Evolutionary conservation across 2,888 invertebrate genomes (phyloP).

Genomic region (Ochropacha duplaris): DNA sequence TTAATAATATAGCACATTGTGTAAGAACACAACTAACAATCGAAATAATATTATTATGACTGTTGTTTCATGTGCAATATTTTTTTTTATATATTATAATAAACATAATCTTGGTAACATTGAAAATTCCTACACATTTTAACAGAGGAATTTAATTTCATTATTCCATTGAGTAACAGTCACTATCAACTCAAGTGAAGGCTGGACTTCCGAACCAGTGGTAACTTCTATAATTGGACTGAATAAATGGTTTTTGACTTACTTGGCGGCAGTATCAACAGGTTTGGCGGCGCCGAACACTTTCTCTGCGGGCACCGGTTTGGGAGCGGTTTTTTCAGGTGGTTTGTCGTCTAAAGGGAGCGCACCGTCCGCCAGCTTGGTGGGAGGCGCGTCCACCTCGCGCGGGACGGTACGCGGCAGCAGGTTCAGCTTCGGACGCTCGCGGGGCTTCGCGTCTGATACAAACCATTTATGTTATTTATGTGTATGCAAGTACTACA

Average conservation of each 20-base stretch:
- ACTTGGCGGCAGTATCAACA: slow-evolving; percentile 94
- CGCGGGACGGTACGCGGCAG: slow-evolving; percentile 91
- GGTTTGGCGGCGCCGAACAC: slow-evolving; percentile 98
- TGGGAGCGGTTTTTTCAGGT: slow-evolving; percentile 59
- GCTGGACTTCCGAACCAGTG: no score
- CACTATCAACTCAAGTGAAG: no score
- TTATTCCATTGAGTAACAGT: no score
- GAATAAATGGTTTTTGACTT: no score
- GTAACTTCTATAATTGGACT: no score
- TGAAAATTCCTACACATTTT: no score
- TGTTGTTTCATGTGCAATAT: slow-evolving; percentile 51
- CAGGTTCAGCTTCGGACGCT: slow-evolving; percentile 90
- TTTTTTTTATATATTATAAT: no score
- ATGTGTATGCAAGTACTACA: no score
- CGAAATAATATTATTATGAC: slow-evolving; percentile 34
- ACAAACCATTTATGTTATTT: no score
- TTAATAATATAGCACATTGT: slow-evolving; percentile 54
- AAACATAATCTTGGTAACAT: no score
- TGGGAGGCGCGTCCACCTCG: slow-evolving; percentile 70
- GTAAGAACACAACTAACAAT: slow-evolving; percentile 34
- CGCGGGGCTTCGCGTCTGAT: slow-evolving; percentile 80
- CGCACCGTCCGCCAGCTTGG: slow-evolving; percentile 62
- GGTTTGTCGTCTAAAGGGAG: slow-evolving; percentile 33
- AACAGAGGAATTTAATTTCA: no score
- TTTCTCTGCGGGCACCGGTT: slow-evolving; percentile 85